phyloP scores from a whole-genome alignment of 2,113 vertebrate species.

The Macheiramphus alcinus region DNA sequence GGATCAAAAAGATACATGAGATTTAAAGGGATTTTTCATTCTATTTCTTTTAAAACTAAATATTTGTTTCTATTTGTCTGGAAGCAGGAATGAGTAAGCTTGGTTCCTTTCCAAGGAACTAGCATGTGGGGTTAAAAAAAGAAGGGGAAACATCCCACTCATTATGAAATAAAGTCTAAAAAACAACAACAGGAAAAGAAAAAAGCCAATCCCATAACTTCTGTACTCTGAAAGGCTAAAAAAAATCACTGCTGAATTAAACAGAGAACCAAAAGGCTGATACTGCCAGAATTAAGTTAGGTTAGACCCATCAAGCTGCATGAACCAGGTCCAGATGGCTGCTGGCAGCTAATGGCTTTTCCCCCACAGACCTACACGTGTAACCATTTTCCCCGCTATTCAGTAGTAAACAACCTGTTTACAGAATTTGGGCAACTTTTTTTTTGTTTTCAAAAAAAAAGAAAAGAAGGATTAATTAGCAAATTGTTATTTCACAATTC shows the following conservation, averaged over 20 bases:
- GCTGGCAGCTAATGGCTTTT: neutral
- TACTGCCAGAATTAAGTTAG: neutral
- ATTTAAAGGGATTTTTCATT: neutral
- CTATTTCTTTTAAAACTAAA: neutral
- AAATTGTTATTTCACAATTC: slow-evolving; percentile 14
- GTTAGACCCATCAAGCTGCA: neutral
- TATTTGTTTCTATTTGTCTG: slow-evolving; percentile 46
- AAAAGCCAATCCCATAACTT: neutral
- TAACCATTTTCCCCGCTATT: neutral
- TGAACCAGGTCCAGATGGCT: neutral
- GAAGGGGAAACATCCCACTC: neutral
- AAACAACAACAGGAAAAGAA: slow-evolving; percentile 44
- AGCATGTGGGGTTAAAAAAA: neutral
- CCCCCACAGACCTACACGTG: neutral
- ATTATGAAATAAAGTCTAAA: neutral
- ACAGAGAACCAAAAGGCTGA: neutral
- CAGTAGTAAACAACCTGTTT: slow-evolving; percentile 47
- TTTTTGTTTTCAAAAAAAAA: neutral
- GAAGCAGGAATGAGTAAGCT: neutral
- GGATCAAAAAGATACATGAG: slow-evolving; percentile 15
- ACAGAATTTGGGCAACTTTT: neutral
- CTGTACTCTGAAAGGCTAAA: slow-evolving; percentile 6
- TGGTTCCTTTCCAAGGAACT: neutral
- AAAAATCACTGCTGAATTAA: neutral
- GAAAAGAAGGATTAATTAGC: neutral